A percentile compares a stretch with the other conserved stretches of the same genome.
phyloP scores from a whole-genome alignment of 1,140 invertebrate genomes.

The Calephelis virginiensis region DNA sequence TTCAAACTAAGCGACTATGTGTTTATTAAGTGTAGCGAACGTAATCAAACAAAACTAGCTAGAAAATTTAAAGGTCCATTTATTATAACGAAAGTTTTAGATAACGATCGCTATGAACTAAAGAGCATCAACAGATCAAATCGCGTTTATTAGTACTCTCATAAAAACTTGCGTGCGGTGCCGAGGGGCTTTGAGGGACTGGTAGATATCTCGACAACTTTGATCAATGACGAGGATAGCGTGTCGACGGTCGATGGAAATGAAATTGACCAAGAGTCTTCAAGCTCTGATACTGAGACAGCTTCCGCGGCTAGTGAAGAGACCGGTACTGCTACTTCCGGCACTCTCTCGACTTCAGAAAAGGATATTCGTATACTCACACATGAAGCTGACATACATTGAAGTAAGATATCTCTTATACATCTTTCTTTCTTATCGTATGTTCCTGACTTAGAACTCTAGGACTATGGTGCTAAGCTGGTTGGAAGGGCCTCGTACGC shows the following conservation, averaged over 20 bases:
- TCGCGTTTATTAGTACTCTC: conserved; percentile 26
- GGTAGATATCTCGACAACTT: conserved; percentile 14
- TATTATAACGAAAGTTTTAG: conserved; percentile 20
- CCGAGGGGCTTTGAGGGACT: conserved; percentile 22
- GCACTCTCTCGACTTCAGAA: conserved; percentile 3
- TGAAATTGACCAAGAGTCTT: neutral
- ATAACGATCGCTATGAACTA: conserved; percentile 25
- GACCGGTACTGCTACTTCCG: neutral
- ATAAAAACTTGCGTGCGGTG: conserved; percentile 33
- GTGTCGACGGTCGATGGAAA: conserved; percentile 8
- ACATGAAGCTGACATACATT: neutral
- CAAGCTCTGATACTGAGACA: neutral
- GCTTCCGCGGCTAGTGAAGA: neutral
- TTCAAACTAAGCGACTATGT: conserved; percentile 19
- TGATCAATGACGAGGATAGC: conserved; percentile 5
- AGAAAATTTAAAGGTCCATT: conserved; percentile 26
- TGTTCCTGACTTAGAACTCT: too few species aligned
- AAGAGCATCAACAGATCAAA: conserved; percentile 24
- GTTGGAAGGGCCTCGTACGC: too few species aligned
- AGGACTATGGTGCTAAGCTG: too few species aligned
- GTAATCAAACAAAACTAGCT: conserved; percentile 26
- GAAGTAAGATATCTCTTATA: too few species aligned
- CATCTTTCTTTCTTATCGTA: too few species aligned
- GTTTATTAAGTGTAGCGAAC: conserved; percentile 26
- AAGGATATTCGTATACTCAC: neutral